Evolutionary conservation across 2,113 vertebrate species (phyloP).

Genomic region (Odocoileus virginianus): DNA sequence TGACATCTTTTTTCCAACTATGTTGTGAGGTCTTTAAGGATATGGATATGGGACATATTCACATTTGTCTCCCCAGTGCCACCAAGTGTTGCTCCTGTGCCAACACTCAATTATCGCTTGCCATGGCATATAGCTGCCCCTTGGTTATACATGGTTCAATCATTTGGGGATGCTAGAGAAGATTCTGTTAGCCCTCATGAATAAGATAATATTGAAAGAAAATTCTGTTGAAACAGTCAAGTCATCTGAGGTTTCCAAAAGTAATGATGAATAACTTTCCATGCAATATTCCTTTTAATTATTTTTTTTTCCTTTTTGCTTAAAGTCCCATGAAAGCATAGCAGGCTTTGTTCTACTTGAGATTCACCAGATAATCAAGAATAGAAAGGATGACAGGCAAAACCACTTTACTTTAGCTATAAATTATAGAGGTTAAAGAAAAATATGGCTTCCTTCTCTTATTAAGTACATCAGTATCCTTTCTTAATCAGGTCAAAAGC

Average conservation of each 20-base stretch:
- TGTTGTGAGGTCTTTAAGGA: not conserved
- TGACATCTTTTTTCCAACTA: not conserved
- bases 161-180: not conserved
- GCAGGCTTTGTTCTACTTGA: conserved; percentile 10
- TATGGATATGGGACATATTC: not conserved
- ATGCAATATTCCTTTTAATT: conserved; percentile 16
- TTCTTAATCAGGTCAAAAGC: conserved; percentile 1
- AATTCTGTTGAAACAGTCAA: conserved; percentile 6
- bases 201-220: conserved; percentile 37
- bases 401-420: conserved; percentile 12
- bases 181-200: not conserved
- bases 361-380: conserved; percentile 20
- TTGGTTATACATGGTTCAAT: not conserved
- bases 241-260: conserved; percentile 41
- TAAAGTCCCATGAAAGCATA: conserved; percentile 31
- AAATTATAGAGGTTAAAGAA: conserved; percentile 52
- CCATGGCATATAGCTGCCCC: not conserved
- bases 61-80: not conserved
- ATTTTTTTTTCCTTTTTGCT: conserved; percentile 28
- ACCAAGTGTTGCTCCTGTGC: not conserved
- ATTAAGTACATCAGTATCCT: not conserved
- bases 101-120: not conserved
- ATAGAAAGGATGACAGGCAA: conserved; percentile 44
- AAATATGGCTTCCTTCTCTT: conserved; percentile 19
- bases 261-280: conserved; percentile 37